A percentile compares a stretch with the other conserved stretches of the same genome.
Evolutionary conservation across 2,888 invertebrate species (phyloP).

Genomic region (Agrotis clavis): DNA sequence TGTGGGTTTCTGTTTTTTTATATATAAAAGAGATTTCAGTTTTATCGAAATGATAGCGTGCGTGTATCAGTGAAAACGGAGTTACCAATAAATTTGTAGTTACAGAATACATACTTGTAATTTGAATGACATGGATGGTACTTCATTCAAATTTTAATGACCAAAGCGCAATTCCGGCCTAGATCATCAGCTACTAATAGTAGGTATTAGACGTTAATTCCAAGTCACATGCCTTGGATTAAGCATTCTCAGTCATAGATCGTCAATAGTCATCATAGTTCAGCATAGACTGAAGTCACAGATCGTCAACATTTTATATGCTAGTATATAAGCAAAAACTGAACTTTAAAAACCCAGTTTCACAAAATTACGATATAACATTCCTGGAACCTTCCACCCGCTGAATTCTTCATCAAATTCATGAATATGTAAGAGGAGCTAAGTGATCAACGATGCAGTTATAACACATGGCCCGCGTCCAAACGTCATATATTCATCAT

Average conservation of each 20-base stretch:
- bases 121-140: constrained; percentile 13
- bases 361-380: not conserved
- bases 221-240: not conserved
- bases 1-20: too few relatives aligned
- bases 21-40: too few relatives aligned
- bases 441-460: constrained; percentile 45
- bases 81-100: not conserved
- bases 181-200: too few relatives aligned
- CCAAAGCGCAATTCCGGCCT: not conserved
- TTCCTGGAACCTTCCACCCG: not conserved
- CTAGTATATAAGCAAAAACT: not conserved
- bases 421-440: constrained; percentile 41
- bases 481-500: constrained; percentile 30
- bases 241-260: not conserved
- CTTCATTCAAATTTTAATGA: constrained; percentile 6
- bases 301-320: not conserved
- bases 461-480: constrained; percentile 37
- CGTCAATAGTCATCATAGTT: not conserved
- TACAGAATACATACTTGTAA: not conserved
- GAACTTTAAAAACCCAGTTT: not conserved
- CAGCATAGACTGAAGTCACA: not conserved
- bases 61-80: not conserved
- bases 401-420: constrained; percentile 13
- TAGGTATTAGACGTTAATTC: too few relatives aligned
- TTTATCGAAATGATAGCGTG: too few relatives aligned